These are phyloP conservation scores for Oreortyx pictus DNA, from an alignment of 2,797 vertebrate genomes.

Conservation along the genomic window DNA sequence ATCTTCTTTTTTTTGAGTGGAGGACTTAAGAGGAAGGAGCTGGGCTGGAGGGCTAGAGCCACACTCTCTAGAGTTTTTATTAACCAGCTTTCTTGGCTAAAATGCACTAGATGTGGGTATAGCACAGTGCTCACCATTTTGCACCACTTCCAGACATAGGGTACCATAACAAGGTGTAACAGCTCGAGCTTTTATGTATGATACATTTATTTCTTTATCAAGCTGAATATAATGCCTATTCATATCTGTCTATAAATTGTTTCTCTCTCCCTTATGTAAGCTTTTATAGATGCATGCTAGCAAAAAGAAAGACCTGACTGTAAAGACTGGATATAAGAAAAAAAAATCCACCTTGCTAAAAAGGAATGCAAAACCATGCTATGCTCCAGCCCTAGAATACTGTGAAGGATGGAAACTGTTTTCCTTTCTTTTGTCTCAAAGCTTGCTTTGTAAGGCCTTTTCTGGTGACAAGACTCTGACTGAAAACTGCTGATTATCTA, in stretches of 20 bases:
- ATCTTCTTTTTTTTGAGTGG: background rate
- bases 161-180: background rate
- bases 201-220: background rate
- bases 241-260: background rate
- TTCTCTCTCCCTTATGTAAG: fast-evolving
- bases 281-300: background rate
- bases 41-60: background rate
- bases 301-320: background rate
- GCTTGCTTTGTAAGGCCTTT: no score
- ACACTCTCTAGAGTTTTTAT: background rate
- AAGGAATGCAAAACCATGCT: background rate
- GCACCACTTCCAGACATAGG: background rate
- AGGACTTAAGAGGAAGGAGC: background rate
- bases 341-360: background rate
- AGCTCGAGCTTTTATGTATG: background rate
- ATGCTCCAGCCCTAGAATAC: background rate
- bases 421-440: no score
- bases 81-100: background rate
- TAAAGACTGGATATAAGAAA: background rate
- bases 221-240: background rate
- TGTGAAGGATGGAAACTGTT: no score
- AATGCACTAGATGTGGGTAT: background rate
- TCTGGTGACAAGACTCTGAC: no score
- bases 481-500: no score
- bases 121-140: background rate